Base-by-base conservation (phyloP, 2,888 invertebrate genomes). In the Stegana nigrithorax region DNA sequence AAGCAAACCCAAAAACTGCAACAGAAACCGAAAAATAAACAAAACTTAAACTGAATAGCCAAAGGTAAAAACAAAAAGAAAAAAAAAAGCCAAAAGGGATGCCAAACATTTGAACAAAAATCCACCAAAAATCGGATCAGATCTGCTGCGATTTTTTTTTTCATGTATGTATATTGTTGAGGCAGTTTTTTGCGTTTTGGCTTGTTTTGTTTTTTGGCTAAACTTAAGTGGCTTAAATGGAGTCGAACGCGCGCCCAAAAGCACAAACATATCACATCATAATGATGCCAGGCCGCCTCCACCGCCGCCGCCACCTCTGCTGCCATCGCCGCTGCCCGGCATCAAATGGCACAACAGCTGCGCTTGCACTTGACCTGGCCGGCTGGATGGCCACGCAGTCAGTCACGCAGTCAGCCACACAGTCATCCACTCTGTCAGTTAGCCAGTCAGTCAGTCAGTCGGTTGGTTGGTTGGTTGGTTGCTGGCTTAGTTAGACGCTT, bases 141-240 rank as follows among this genome's bases (percentile, higher is more conserved):
- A 12, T 10, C n/a, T n/a, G n/a, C n/a, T n/a, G n/a, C n/a, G n/a
- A 39, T 39, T 14, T 32, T 55, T 27, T 21, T 12, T 32, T 1
- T 55, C n/a, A n/a, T 21, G 32, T 21, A n/a, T 21, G 3, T 32
- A 17, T 14, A 50, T 50, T 55, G 19, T 32, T 50, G n/a, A 2
- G 23, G 21, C 21, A 26, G 12, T 6, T 55, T 36, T 36, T 4
- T 19, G 12, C 10, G n/a, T 32, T 53, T 32, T 8, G n/a, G 21
- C 25, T 58, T 44, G 5, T 21, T 26, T 27, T 29, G 51, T 39
- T 44, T 26, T 32, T 47, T 25, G 10, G 29, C 19, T 26, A 25
- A 26, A 55, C 68, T 71, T 79, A 77, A 75, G 79, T 79, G 79
- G 73, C 75, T 79, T 71, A 70, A 76, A 76, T 75, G 73, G 67